phyloP scores from a whole-genome alignment of 2,888 invertebrate species.

The Neuroscelio doddi region DNA sequence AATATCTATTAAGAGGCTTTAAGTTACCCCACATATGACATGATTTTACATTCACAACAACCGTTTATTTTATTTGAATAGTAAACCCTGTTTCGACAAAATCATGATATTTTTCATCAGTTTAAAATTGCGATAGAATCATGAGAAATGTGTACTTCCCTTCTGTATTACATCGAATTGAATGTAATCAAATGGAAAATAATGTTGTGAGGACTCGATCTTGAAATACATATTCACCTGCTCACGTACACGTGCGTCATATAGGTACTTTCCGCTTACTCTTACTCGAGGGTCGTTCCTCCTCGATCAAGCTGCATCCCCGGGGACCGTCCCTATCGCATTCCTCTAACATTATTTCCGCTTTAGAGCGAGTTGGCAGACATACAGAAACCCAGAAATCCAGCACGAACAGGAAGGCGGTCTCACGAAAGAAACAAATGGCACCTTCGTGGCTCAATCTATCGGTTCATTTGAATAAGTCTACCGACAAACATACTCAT shows the following conservation, averaged over 20 bases:
- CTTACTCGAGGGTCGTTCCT: constrained; percentile 9
- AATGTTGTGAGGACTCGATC: constrained; percentile 8
- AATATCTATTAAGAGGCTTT: too few species aligned
- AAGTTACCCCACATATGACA: too few species aligned
- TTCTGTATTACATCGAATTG: constrained; percentile 13
- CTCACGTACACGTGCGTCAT: constrained; percentile 2
- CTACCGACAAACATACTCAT: constrained; percentile 45
- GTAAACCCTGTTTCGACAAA: too few species aligned
- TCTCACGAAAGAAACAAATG: constrained; percentile 60
- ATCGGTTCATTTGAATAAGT: constrained; percentile 66
- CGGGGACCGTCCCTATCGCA: constrained; percentile 19
- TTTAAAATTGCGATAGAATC: not conserved
- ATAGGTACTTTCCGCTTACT: not conserved
- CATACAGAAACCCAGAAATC: constrained; percentile 19
- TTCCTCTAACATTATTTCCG: constrained; percentile 26
- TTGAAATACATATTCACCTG: constrained; percentile 1
- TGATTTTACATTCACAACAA: too few species aligned
- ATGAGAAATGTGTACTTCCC: not conserved
- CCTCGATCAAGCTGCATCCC: constrained; percentile 25
- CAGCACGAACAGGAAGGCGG: constrained; percentile 12
- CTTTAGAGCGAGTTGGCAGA: constrained; percentile 24
- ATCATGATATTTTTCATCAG: not conserved
- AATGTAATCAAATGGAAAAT: constrained; percentile 39
- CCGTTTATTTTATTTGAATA: too few species aligned
- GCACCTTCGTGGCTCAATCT: constrained; percentile 61